These are phyloP conservation scores for Bombyx mori DNA, from an alignment of 1,140 invertebrate species.

Conservation along the genomic window ASM3026992v2 NC_085116.1:8876501-8877000, in stretches of 20 bases:
- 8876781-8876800: too few species aligned
- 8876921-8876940: too few species aligned
- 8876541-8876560: background rate
- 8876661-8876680: constrained; percentile 89
- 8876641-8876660: constrained; percentile 91
- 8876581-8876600: constrained; percentile 13
- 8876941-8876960: too few species aligned
- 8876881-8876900: too few species aligned
- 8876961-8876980: too few species aligned
- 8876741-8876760: constrained; percentile 76
- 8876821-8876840: too few species aligned
- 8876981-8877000: too few species aligned
- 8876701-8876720: constrained; percentile 72
- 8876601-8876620: constrained; percentile 8
- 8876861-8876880: too few species aligned
- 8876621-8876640: constrained; percentile 86
- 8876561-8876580: background rate
- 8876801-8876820: too few species aligned
- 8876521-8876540: background rate
- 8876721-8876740: constrained; percentile 73
- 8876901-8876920: too few species aligned
- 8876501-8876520: too few species aligned
- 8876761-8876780: constrained; percentile 64
- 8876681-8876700: constrained; percentile 91
- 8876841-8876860: too few species aligned